Percentiles rank a stretch among this genome's conserved stretches.
These are phyloP conservation scores for Drymodes brunneopygia DNA, from an alignment of 2,113 vertebrate species.

Conservation along the genomic window DNA sequence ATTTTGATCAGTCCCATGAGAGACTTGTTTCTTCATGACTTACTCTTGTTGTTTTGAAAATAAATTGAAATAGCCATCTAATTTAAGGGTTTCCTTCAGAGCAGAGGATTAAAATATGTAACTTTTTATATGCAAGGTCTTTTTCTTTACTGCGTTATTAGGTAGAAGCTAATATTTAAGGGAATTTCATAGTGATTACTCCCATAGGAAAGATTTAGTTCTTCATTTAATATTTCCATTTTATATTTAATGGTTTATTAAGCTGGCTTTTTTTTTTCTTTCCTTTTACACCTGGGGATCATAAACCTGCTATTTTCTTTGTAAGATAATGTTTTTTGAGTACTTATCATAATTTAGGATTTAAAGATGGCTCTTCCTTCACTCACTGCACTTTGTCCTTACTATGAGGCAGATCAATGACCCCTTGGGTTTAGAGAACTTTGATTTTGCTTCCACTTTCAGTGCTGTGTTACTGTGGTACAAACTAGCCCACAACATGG, in stretches of 20 bases:
- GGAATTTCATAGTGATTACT: background rate
- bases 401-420: slow-evolving; percentile 26
- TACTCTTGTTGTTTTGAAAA: slow-evolving; percentile 12
- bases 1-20: slow-evolving; percentile 49
- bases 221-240: slow-evolving; percentile 15
- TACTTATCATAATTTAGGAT: slow-evolving; percentile 44
- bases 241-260: slow-evolving; percentile 19
- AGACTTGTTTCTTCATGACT: background rate
- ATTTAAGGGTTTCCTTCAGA: slow-evolving; percentile 7
- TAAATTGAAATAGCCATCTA: background rate
- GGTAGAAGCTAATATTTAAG: slow-evolving; percentile 5
- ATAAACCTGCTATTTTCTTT: slow-evolving; percentile 34
- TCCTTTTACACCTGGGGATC: background rate
- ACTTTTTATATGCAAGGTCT: background rate
- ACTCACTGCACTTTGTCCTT: slow-evolving; percentile 8
- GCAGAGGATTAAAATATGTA: background rate
- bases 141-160: slow-evolving; percentile 10
- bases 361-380: slow-evolving; percentile 44
- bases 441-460: slow-evolving; percentile 24
- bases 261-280: background rate
- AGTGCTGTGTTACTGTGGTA: background rate
- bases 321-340: slow-evolving; percentile 31
- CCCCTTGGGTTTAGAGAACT: slow-evolving; percentile 16
- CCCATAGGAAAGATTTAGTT: background rate
- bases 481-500: background rate